Conservation (phyloP, 1,140 invertebrate species). For the Colletes latitarsis region DNA sequence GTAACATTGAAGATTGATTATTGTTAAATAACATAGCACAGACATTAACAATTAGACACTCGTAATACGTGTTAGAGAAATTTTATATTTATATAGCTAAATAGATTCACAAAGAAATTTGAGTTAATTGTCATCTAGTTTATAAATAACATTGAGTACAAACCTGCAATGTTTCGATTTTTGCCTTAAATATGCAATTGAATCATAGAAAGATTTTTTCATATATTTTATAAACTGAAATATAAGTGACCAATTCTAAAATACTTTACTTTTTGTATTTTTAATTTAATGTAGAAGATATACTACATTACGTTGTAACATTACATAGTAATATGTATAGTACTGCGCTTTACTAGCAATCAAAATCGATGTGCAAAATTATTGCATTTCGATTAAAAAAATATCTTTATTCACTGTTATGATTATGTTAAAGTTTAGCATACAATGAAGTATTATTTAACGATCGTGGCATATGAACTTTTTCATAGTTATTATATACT, state of each 20-base stretch:
- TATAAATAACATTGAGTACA: conserved; percentile 2
- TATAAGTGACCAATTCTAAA: neutral
- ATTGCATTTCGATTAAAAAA: conserved; percentile 38
- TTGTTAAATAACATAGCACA: conserved; percentile 1
- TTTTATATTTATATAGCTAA: conserved; percentile 1
- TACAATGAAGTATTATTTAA: conserved; percentile 55
- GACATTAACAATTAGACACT: neutral
- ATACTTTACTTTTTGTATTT: neutral
- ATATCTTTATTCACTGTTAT: conserved; percentile 52
- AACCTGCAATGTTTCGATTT: conserved; percentile 29
- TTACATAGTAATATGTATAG: conserved; percentile 32
- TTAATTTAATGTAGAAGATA: conserved; percentile 9
- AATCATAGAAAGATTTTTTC: conserved; percentile 12
- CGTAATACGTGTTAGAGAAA: neutral
- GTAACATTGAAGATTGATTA: conserved; percentile 10
- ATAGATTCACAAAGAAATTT: conserved; percentile 4
- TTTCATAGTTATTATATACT: conserved; percentile 46
- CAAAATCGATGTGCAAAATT: conserved; percentile 5
- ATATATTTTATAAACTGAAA: conserved; percentile 25
- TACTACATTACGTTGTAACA: conserved; percentile 25
- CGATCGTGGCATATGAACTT: conserved; percentile 37
- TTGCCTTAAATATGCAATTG: conserved; percentile 31
- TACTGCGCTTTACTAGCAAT: conserved; percentile 9
- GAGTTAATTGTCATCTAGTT: neutral
- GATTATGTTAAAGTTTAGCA: conserved; percentile 51